phyloP scores from a whole-genome alignment of 2,113 vertebrate genomes.

The Phoxinus phoxinus region DNA sequence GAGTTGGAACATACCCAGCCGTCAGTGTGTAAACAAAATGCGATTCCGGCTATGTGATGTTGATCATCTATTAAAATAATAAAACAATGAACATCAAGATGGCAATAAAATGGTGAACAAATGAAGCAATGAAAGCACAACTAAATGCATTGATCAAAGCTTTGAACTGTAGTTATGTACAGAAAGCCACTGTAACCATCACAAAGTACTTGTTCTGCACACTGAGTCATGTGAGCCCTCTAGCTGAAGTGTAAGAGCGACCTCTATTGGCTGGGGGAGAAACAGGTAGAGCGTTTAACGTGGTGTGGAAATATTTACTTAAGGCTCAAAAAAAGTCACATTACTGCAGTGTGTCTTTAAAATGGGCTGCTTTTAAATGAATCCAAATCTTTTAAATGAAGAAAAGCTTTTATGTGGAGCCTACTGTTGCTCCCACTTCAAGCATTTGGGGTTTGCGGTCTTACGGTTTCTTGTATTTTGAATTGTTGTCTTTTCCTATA shows the following conservation, averaged over 20 bases:
- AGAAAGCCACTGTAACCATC: slow-evolving; percentile 11
- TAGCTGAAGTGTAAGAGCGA: slow-evolving; percentile 54
- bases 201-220: slow-evolving; percentile 9
- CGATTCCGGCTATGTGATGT: slow-evolving; percentile 52
- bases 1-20: slow-evolving; percentile 65
- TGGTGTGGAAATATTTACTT: slow-evolving; percentile 16
- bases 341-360: neutral
- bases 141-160: neutral
- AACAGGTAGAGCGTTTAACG: neutral
- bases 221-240: neutral
- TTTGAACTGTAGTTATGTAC: slow-evolving; percentile 1
- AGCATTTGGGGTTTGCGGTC: neutral
- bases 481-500: neutral
- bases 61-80: slow-evolving; percentile 34
- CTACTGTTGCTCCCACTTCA: neutral
- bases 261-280: slow-evolving; percentile 69
- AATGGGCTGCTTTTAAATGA: neutral
- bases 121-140: neutral
- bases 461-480: neutral
- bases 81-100: slow-evolving; percentile 69
- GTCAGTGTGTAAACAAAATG: slow-evolving; percentile 20
- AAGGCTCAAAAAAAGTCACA: too few relatives aligned
- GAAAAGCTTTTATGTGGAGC: neutral
- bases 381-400: neutral
- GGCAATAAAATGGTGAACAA: slow-evolving; percentile 3